A percentile compares a stretch with the other conserved stretches of the same genome.
phyloP scores from a whole-genome alignment of 1,140 invertebrate species.

The Apis florea region DNA sequence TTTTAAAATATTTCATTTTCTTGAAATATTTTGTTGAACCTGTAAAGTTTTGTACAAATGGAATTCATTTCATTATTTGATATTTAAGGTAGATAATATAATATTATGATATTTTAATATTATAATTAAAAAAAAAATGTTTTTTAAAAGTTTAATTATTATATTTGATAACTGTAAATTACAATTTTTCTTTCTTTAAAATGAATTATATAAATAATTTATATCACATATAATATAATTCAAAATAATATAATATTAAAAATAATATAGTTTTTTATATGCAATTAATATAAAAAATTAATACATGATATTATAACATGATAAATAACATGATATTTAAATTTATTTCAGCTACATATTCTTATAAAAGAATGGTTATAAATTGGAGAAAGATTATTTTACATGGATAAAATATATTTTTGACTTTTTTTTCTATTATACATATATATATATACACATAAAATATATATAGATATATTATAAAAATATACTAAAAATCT shows the following conservation, averaged over 20 bases:
- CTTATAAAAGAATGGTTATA: not conserved
- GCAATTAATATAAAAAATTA: not conserved
- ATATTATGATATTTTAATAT: slow-evolving; percentile 5
- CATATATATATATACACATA: too few species aligned
- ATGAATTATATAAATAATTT: not conserved
- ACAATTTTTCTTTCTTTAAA: not conserved
- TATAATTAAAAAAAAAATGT: slow-evolving; percentile 14
- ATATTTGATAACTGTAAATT: not conserved
- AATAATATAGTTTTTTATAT: not conserved
- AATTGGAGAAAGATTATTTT: not conserved
- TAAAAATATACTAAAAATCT: slow-evolving; percentile 15
- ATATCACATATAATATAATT: not conserved
- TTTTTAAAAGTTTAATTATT: not conserved
- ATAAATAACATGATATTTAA: slow-evolving; percentile 7
- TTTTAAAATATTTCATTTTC: slow-evolving; percentile 35
- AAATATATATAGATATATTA: not conserved
- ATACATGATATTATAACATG: not conserved
- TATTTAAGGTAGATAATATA: slow-evolving; percentile 76
- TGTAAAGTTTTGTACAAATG: slow-evolving; percentile 82
- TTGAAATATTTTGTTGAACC: slow-evolving; percentile 83
- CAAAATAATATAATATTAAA: not conserved
- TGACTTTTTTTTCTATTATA: not conserved
- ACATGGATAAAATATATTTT: not conserved
- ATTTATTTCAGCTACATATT: slow-evolving; percentile 44
- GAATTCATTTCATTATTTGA: slow-evolving; percentile 84